Conservation (phyloP, 2,113 vertebrate genomes). For the Aegypius monachus region DNA sequence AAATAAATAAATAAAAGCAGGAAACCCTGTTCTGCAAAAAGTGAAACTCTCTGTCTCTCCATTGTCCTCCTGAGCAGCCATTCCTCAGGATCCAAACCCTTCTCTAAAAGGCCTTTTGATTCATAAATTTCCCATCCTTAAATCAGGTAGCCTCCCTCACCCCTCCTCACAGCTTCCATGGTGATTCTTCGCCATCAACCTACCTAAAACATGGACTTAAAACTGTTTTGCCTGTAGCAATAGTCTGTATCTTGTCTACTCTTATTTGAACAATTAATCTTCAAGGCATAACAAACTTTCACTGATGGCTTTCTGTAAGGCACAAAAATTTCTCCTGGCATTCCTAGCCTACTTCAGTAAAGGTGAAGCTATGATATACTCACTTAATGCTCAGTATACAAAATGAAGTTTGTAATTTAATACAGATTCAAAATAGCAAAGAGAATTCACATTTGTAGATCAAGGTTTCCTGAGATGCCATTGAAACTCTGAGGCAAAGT, state of each 20-base stretch:
- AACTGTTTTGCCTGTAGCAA: neutral
- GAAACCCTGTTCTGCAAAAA: neutral
- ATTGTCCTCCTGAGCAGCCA: neutral
- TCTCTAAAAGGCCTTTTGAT: neutral
- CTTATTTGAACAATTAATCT: neutral
- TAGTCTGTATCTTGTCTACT: neutral
- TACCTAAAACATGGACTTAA: neutral
- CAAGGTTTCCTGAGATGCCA: neutral
- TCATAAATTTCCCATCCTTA: neutral
- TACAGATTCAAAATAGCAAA: neutral
- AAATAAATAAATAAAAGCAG: neutral
- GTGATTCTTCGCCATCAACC: neutral
- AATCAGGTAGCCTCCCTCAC: neutral
- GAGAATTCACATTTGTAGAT: neutral
- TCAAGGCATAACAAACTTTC: neutral
- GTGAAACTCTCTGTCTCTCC: neutral
- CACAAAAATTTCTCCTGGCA: neutral
- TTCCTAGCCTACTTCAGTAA: neutral
- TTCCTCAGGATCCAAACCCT: neutral
- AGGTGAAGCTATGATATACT: neutral
- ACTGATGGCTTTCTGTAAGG: neutral
- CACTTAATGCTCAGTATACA: neutral
- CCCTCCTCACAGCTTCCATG: neutral
- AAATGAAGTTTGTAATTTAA: neutral
- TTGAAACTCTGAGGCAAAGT: neutral